Conservation (phyloP, 1,140 invertebrate species). For the Apis cerana region DNA sequence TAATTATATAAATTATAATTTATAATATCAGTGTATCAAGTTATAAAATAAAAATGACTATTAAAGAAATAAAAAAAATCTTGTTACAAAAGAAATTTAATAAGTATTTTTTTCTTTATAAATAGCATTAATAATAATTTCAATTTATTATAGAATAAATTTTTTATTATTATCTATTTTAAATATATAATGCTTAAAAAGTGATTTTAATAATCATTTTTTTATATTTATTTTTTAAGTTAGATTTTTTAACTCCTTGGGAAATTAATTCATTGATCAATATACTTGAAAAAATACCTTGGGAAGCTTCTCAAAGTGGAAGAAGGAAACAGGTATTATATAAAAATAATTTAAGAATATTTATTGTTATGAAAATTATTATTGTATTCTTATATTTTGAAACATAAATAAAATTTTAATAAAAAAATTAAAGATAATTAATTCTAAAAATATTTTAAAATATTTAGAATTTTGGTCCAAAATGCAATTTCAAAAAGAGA, state of each 20-base stretch:
- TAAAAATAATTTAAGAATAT: constrained; percentile 72
- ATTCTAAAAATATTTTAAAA: neutral
- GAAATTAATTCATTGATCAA: constrained; percentile 88
- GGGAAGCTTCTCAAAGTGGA: constrained; percentile 97
- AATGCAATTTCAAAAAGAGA: constrained; percentile 98
- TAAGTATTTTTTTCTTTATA: neutral
- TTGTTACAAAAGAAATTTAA: neutral
- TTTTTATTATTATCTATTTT: neutral
- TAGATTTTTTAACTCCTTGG: constrained; percentile 87
- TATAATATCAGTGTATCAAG: neutral
- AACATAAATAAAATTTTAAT: neutral
- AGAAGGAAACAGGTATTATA: constrained; percentile 91
- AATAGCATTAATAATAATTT: neutral
- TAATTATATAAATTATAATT: too few relatives aligned
- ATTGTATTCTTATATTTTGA: too few relatives aligned
- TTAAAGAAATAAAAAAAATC: neutral
- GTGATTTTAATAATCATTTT: neutral
- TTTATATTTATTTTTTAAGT: constrained; percentile 64
- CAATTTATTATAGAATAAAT: neutral
- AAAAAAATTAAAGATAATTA: neutral
- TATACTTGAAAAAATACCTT: constrained; percentile 90
- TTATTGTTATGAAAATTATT: neutral
- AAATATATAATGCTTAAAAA: neutral
- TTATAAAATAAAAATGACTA: neutral
- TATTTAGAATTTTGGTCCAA: constrained; percentile 95